Base-by-base conservation (phyloP, 2,888 invertebrate species). In the Acanthoscelides obtectus region DNA sequence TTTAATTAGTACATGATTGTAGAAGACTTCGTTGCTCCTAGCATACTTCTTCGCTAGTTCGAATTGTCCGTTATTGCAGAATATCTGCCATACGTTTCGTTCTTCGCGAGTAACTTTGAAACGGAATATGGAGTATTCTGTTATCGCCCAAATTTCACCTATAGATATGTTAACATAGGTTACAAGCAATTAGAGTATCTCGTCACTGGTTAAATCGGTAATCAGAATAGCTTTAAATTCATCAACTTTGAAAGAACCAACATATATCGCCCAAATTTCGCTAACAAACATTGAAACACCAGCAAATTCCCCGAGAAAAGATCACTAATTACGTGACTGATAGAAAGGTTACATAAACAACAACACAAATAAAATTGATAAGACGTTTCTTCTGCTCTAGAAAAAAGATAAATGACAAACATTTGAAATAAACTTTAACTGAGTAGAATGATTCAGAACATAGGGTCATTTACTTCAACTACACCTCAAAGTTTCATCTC, bases 31-130 rank as follows among this genome's bases (percentile, higher is more conserved):
- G 84, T 96, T 95, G 76, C 92, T 91, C 74, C 90, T 88, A 68
- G 95, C 94, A 84, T 94, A 94, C 75, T 92, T 90, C 82, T 94
- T 95, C 0, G 98, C 98, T 72, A 94, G 84, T 75, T 95, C 94
- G 82, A 95, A 98, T 80, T 95, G 91, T 69, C 92, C 91, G 80
- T 93, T 93, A 70, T 94, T 93, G 66, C 96, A 89, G 83, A 96
- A 97, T 77, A 97, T 93, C 82, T 91, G 90, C 96, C 96, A 96
- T 0, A 95, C 92, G 81, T 96, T 92, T 65, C 95, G 88, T 80
- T 95, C 93, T 85, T 98, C 98, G 76, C 92, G 89, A 0, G 89
- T 89, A 0, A 98, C 90, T 87, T 92, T 94, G 81, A 96, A 96
- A 79, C 93, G 92, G 81, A 95, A 97, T 21, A 98, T 91, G 1